Base-by-base conservation (phyloP, 2,888 invertebrate genomes). In the Eutolmus rufibarbis region DNA sequence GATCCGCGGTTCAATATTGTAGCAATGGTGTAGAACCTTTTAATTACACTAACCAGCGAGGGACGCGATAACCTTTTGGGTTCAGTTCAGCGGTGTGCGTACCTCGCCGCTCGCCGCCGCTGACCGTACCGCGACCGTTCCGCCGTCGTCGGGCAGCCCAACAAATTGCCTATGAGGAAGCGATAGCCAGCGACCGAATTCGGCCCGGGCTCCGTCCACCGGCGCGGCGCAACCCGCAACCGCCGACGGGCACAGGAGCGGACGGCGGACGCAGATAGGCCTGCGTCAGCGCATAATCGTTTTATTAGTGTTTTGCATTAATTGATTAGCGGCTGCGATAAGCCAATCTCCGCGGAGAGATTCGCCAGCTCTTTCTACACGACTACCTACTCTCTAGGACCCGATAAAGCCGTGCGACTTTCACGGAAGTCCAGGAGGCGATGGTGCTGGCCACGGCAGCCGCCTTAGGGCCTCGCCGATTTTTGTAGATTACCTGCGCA, bases 241-340 rank as follows among this genome's bases (percentile, higher is more conserved):
- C 43, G 43, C 12, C 19, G n/a, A 74, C 31, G 5, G 77, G 51
- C 37, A 43, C 66, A 31, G 84, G 74, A 40, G 46, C 81, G 57
- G 81, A 79, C 40, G 57, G 34, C 76, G 57, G 81, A 79, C 40
- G 57, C 87, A 86, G 88, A 88, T 88, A 88, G 87, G 78, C 84
- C 85, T 88, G 87, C 86, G 88, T 88, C 88, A 87, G 85, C 74
- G 84, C 56, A 79, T 88, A 87, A 88, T 88, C 88, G 88, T 88
- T 88, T 88, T 88, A 88, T 88, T 88, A 88, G 88, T 87, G 88
- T 88, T 88, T 88, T 87, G 88, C 88, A 88, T 88, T 88, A 88
- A 88, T 88, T 88, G 88, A 88, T 88, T 88, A 87, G 77, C 87
- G 74, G 78, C 76, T 37, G 7, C 85, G 88, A 88, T 88, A 88